Evolutionary conservation across 2,113 vertebrate genomes (phyloP).

Genomic region (Tyto alba): DNA sequence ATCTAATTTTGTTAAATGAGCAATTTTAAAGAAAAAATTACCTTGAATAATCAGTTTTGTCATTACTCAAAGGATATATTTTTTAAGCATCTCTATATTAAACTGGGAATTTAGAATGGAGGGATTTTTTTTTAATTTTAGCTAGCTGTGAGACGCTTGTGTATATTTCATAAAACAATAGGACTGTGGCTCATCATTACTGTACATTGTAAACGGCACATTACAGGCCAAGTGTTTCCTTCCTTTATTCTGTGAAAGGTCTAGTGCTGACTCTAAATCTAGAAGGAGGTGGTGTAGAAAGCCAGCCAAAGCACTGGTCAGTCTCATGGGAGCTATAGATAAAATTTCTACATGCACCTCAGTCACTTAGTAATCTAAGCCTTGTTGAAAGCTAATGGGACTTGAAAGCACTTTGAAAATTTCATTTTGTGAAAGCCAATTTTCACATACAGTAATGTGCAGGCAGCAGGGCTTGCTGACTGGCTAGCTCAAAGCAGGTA

Average conservation of each 20-base stretch:
- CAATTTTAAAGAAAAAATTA: background rate
- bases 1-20: background rate
- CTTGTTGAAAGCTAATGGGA: conserved; percentile 32
- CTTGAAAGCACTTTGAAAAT: conserved; percentile 40
- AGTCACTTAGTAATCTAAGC: conserved; percentile 15
- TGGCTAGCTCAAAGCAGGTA: background rate
- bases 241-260: background rate
- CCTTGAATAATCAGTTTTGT: background rate
- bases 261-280: background rate
- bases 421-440: conserved; percentile 19
- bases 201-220: background rate
- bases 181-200: background rate
- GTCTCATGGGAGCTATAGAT: background rate
- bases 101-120: background rate
- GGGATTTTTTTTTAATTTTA: background rate
- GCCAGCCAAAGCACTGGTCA: background rate
- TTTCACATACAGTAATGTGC: background rate
- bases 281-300: background rate
- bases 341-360: background rate
- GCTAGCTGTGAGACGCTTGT: background rate
- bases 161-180: background rate
- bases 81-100: background rate
- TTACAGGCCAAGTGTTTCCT: background rate
- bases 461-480: background rate
- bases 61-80: background rate